Evolutionary conservation across 2,888 invertebrate species (phyloP).

Genomic region (Neoscelio sp.): DNA sequence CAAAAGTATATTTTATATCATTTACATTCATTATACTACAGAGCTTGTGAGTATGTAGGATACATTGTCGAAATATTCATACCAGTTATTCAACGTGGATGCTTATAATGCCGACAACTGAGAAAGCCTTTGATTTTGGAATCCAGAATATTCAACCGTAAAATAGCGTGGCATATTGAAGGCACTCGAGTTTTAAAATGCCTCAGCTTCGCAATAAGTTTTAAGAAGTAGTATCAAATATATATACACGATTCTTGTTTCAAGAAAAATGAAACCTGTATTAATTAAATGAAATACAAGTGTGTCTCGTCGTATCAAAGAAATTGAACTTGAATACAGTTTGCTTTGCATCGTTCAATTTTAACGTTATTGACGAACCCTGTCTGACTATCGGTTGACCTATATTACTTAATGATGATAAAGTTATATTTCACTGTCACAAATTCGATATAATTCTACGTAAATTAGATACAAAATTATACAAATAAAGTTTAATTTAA

Average conservation of each 20-base stretch:
- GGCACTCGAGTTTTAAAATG: constrained; percentile 28
- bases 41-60: constrained; percentile 18
- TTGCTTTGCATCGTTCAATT: background rate
- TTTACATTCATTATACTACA: constrained; percentile 36
- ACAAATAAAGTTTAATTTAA: too few species aligned
- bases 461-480: too few species aligned
- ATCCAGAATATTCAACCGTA: constrained; percentile 55
- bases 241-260: background rate
- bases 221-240: constrained; percentile 11
- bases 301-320: constrained; percentile 4
- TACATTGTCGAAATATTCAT: constrained; percentile 63
- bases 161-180: constrained; percentile 27
- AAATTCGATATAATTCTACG: too few species aligned
- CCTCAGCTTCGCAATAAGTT: constrained; percentile 14
- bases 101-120: constrained; percentile 55
- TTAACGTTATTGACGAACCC: background rate
- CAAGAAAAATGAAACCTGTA: constrained; percentile 8
- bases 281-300: constrained; percentile 5
- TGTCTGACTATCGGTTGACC: constrained; percentile 12
- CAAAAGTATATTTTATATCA: constrained; percentile 12
- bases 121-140: constrained; percentile 62
- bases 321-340: background rate
- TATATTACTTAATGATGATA: background rate
- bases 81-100: constrained; percentile 49
- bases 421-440: too few species aligned